Evolutionary conservation across 1,140 invertebrate species (phyloP), one percentile per base, ranked within the genome.

Genomic region (Euglossa dilemma): DNA sequence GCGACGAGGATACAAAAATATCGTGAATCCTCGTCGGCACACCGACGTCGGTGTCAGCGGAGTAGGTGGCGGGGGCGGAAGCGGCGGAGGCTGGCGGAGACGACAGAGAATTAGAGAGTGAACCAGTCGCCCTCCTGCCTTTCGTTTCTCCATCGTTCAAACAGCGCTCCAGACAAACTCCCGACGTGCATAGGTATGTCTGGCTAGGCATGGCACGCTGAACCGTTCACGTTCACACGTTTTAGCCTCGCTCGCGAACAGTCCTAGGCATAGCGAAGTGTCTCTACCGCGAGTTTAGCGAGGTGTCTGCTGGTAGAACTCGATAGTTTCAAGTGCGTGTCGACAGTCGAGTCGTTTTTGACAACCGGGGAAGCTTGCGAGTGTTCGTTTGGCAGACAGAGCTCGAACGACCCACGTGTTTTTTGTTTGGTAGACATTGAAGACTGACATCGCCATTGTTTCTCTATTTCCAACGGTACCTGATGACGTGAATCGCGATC

Each of bases 51-150:
- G 72, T 75, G 83, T 64, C 59, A 77, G 64, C 59, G 75, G 72
- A 59, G 81, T 61, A 86, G 72, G 67, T 23, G 50, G 73, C 52
- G 45, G 78, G 69, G 64, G 59, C 56, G 63, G 80, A 86, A 74
- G 79, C 59, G 45, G 74, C 20, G 54, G 80, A 86, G 80, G 85
- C 83, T 70, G 85, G 64, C 61, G 70, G 43, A 66, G 50, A 63
- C 74, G 78, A 82, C 64, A 75, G 83, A 78, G 79, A 78, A 87
- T 84, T 74, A 77, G 73, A 88, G 82, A 54, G 59, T 50, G 52
- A 72, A 84, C 80, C 86, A 88, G 87, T 86, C 84, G 86, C 84
- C 81, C 87, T 88, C 76, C 56, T 74, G 89, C 78, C 71, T 84
- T 87, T 81, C 79, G 83, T 76, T 87, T 90, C 87, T 81, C 80